Base-by-base conservation (phyloP, 2,888 invertebrate species). In the Eledona agricola region DNA sequence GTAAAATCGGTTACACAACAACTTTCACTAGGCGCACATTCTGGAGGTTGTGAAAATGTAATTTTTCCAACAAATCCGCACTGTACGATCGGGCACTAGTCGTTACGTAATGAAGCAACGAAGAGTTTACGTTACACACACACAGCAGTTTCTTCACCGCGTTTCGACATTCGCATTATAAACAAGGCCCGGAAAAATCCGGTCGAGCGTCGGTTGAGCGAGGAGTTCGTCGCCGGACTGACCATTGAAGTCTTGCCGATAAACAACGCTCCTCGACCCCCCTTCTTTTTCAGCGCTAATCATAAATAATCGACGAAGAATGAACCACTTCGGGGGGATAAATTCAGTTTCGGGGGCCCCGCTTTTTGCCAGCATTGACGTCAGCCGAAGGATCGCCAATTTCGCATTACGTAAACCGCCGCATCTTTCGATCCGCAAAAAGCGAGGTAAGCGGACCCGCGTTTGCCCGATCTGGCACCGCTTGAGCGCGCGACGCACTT, bases 161-260 rank as follows among this genome's bases (percentile, higher is more conserved):
- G 23, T 40, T 37, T 32, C 32, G 40, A 16, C 29, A 50, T 11
- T 19, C 32, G 7, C 29, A 42, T 28, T 26, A 28, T 42, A 42
- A 38, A 16, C 26, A 26, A 31, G 6, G 45, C 45, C 34, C 45
- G 45, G 45, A 45, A 45, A 45, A 45, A 15, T 45, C 45, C 45
- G 45, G 45, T 17, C 9, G 37, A 1, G 47, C 47, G 35, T 35
- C 19, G 19, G 26, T 6, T 13, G n/a, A 7, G 7, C 17, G 26
- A 13, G 28, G 50, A 49, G 54, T 54, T 54, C 3, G 49, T 43
- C 54, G 54, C 49, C 37, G 43, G 49, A 54, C 54, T 54, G 49
- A 37, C 35, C 34, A 31, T 49, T 43, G 49, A 49, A 54, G 49
- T 54, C 54, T 50, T 42, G 11, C 7, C 49, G 19, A 40, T 22